phyloP scores from a whole-genome alignment of 2,888 invertebrate species.

The Ditylenchus weischeri region DNA sequence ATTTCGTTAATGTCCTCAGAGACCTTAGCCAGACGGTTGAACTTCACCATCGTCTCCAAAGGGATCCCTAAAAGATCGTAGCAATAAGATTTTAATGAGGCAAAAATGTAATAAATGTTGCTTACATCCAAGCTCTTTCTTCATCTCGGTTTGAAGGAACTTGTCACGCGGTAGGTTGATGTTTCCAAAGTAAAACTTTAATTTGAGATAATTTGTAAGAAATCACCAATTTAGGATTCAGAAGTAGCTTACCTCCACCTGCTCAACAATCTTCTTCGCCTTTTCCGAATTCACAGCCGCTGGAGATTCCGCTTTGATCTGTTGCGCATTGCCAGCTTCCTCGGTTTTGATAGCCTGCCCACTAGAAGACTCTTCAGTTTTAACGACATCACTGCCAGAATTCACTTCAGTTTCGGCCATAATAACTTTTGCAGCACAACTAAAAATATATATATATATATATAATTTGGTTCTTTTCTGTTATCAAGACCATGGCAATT shows the following conservation, averaged over 20 bases:
- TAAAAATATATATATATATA: too few species aligned
- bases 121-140: conserved; percentile 73
- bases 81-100: not conserved
- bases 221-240: not conserved
- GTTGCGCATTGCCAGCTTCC: too few species aligned
- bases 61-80: conserved; percentile 70
- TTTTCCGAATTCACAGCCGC: conserved; percentile 3
- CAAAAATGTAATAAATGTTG: conserved; percentile 9
- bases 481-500: too few species aligned
- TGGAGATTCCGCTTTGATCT: not conserved
- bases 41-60: conserved; percentile 77
- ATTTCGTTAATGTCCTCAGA: conserved; percentile 72
- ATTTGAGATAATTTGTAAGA: not conserved
- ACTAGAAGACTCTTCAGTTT: too few species aligned
- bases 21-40: conserved; percentile 74
- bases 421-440: too few species aligned
- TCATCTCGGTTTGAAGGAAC: conserved; percentile 82
- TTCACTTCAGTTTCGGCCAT: too few species aligned
- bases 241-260: conserved; percentile 23
- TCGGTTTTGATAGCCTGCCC: too few species aligned
- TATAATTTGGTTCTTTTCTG: too few species aligned
- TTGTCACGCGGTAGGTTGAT: conserved; percentile 85
- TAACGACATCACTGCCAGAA: too few species aligned
- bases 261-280: conserved; percentile 18
- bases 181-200: conserved; percentile 82